These are phyloP conservation scores for Artemia sinica DNA, from an alignment of 2,888 invertebrate genomes.

Conservation along the genomic window DNA sequence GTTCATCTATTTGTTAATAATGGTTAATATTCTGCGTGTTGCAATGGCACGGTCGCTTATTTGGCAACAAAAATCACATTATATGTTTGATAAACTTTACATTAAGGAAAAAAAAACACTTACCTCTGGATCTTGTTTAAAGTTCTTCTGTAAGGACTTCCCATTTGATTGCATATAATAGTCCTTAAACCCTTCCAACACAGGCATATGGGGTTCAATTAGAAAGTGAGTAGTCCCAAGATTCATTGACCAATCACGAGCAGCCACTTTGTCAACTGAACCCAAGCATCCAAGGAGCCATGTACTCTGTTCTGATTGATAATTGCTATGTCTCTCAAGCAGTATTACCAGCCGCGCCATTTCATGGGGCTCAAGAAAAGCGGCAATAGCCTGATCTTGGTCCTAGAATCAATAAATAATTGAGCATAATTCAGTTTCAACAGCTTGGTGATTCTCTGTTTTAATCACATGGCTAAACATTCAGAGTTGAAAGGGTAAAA, in stretches of 20 bases:
- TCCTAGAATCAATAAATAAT: neutral
- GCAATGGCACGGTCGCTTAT: too few species aligned
- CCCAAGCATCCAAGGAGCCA: conserved; percentile 21
- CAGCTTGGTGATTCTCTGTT: too few species aligned
- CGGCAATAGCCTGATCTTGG: neutral
- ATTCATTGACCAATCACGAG: conserved; percentile 19
- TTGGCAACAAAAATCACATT: too few species aligned
- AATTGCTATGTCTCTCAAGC: conserved; percentile 4
- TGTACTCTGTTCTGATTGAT: conserved; percentile 15
- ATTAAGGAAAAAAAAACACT: neutral
- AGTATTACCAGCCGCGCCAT: conserved; percentile 11
- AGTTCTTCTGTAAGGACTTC: neutral
- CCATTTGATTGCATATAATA: conserved; percentile 2
- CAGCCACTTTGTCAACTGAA: conserved; percentile 14
- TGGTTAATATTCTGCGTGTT: too few species aligned
- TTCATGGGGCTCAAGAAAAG: conserved; percentile 9
- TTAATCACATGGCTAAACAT: too few species aligned
- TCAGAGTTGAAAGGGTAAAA: too few species aligned
- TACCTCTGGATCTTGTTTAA: conserved; percentile 11
- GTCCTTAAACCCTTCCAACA: conserved; percentile 22
- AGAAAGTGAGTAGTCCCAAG: conserved; percentile 22
- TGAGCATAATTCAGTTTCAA: too few species aligned
- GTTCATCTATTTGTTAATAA: too few species aligned
- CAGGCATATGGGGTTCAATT: conserved; percentile 26
- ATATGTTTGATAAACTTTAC: too few species aligned